phyloP scores from a whole-genome alignment of 2,888 invertebrate genomes.

The Tricholauxania praeusta region DNA sequence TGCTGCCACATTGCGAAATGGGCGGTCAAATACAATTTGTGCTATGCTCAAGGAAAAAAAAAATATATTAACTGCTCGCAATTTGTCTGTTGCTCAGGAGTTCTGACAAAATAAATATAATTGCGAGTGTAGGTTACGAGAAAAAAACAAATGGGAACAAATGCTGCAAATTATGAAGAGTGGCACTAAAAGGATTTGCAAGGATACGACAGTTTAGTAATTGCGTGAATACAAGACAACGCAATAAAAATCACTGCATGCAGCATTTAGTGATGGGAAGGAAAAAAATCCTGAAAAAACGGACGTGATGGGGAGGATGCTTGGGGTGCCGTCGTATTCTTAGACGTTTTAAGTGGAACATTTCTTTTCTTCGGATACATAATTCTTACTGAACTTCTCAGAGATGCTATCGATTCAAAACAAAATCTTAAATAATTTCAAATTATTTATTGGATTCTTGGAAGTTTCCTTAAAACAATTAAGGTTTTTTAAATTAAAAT shows the following conservation, averaged over 20 bases:
- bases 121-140: neutral
- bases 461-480: too few relatives aligned
- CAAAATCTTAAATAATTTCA: too few relatives aligned
- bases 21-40: slow-evolving; percentile 40
- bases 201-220: slow-evolving; percentile 30
- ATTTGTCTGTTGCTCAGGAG: slow-evolving; percentile 31
- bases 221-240: slow-evolving; percentile 12
- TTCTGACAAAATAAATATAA: neutral
- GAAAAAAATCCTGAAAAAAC: too few relatives aligned
- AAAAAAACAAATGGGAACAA: neutral
- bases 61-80: slow-evolving; percentile 38
- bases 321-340: too few relatives aligned
- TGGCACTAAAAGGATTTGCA: slow-evolving; percentile 34
- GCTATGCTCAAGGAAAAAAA: slow-evolving; percentile 29
- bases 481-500: too few relatives aligned
- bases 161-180: slow-evolving; percentile 33
- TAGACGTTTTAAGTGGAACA: too few relatives aligned
- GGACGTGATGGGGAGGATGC: too few relatives aligned
- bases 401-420: too few relatives aligned
- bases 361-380: too few relatives aligned
- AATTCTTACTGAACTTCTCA: too few relatives aligned
- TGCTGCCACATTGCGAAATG: slow-evolving; percentile 5
- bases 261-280: neutral
- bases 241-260: slow-evolving; percentile 19
- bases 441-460: too few relatives aligned